Conservation (phyloP, 30 jellyfish, hydroid and myxozoan genomes). For the Aurelia sp. region DNA sequence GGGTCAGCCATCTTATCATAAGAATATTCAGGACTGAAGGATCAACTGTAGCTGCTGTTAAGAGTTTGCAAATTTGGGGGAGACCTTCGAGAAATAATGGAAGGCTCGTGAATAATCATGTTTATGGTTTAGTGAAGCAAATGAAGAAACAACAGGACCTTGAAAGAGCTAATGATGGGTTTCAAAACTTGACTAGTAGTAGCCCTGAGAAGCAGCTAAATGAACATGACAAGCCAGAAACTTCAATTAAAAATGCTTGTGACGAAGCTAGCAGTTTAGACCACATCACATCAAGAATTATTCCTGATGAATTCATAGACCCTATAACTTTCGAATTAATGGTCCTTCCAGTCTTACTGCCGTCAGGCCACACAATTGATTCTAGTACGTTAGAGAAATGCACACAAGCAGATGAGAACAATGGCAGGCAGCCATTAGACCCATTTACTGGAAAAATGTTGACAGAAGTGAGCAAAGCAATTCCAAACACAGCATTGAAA, state of each 20-base stretch:
- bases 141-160: not conserved
- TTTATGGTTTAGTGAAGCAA: not conserved
- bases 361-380: slow-evolving; percentile 95
- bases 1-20: slow-evolving; percentile 42
- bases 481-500: slow-evolving; percentile 87
- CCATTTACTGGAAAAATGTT: slow-evolving; percentile 95
- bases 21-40: slow-evolving; percentile 55
- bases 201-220: too few species aligned
- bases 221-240: too few species aligned
- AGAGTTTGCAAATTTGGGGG: slow-evolving; percentile 86
- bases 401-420: slow-evolving; percentile 44
- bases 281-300: too few species aligned
- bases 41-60: slow-evolving; percentile 69
- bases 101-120: not conserved
- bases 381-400: slow-evolving; percentile 69
- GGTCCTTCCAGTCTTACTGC: slow-evolving; percentile 88
- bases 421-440: slow-evolving; percentile 90
- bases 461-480: slow-evolving; percentile 53
- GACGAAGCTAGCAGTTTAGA: too few species aligned
- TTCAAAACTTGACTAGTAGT: too few species aligned
- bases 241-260: too few species aligned
- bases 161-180: too few species aligned
- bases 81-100: slow-evolving; percentile 51
- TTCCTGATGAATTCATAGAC: slow-evolving; percentile 78
- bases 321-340: slow-evolving; percentile 83